Evolutionary conservation across 2,888 invertebrate species (phyloP), one percentile per base, ranked within the genome.

Genomic region (Nemotelus pantherinus): DNA sequence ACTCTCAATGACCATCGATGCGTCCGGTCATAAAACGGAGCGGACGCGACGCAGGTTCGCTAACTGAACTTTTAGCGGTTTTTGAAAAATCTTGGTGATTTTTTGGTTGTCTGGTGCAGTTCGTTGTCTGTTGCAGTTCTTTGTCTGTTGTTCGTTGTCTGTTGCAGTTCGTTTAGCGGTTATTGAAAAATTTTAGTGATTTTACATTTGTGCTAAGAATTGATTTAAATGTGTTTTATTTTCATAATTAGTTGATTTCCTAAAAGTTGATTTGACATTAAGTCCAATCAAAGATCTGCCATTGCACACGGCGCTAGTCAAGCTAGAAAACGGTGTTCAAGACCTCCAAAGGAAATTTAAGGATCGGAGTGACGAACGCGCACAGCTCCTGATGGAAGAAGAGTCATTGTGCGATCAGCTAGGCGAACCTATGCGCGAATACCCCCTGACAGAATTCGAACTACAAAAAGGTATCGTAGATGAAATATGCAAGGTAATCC

Each of bases 301-400:
- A 0, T 81, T 89, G 5, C 80, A 85, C n/a, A 83, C 88, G 64
- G 88, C 90, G 78, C 87, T 93, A 4, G 88, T 89, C 2, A 89
- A 91, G 79, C 88, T 93, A 71, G 89, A 89, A 68, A 90, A 90
- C 78, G 89, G 89, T 50, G 84, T 94, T 44, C 89, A 89, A 71
- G 88, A 89, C 71, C 88, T 91, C 82, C 88, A 90, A 53, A 88
- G 91, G 77, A 88, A 90, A 48, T 89, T 91, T 4, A 90, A 90
- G 10, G 77, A 81, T n/a, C 83, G 86, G 1, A 87, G 87, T 77
- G 83, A 84, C 2, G 86, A 88, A 79, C 86, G 89, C 10, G 82
- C 85, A 7, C 85, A 86, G 58, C 82, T 89, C 1, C 82, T 88
- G 2, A 84, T 93, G 25, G 89, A 90, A 80, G 87, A 87, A 71